Conservation (phyloP, 2,113 vertebrate species). For the rabbit (Oryctolagus cuniculus) region DNA sequence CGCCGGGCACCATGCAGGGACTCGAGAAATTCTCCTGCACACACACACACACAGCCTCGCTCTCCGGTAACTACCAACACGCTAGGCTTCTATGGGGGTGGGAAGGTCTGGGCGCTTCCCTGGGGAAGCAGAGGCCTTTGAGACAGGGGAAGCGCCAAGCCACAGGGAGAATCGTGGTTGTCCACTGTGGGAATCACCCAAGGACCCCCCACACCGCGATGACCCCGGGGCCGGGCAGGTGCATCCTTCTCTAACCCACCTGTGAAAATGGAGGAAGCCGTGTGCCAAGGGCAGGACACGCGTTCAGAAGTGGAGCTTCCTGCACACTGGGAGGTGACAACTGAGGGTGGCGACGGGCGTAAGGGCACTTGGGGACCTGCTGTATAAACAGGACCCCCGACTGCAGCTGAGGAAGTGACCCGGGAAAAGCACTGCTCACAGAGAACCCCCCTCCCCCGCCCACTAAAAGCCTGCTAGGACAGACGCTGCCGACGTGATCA, state of each 20-base stretch:
- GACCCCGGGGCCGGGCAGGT: accelerated
- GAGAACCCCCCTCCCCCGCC: too few species aligned
- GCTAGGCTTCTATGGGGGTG: accelerated
- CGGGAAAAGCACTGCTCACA: neutral
- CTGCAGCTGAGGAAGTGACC: neutral
- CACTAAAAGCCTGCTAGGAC: neutral
- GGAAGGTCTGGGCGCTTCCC: too few species aligned
- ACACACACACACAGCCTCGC: neutral
- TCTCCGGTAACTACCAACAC: accelerated
- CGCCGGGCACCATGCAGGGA: neutral
- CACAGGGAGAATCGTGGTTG: accelerated
- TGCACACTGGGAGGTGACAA: neutral
- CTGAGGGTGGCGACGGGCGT: too few species aligned
- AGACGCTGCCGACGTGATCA: neutral
- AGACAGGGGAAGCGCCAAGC: too few species aligned
- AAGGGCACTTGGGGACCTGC: too few species aligned
- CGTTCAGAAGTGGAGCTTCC: neutral
- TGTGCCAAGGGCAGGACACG: neutral
- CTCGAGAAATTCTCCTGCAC: neutral
- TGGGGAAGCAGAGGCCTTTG: too few species aligned
- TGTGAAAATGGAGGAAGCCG: accelerated
- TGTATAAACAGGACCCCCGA: neutral
- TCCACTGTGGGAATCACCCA: accelerated
- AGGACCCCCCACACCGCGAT: accelerated
- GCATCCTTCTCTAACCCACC: accelerated